phyloP scores from a whole-genome alignment of 2,113 vertebrate genomes.

The Propithecus coquereli region DNA sequence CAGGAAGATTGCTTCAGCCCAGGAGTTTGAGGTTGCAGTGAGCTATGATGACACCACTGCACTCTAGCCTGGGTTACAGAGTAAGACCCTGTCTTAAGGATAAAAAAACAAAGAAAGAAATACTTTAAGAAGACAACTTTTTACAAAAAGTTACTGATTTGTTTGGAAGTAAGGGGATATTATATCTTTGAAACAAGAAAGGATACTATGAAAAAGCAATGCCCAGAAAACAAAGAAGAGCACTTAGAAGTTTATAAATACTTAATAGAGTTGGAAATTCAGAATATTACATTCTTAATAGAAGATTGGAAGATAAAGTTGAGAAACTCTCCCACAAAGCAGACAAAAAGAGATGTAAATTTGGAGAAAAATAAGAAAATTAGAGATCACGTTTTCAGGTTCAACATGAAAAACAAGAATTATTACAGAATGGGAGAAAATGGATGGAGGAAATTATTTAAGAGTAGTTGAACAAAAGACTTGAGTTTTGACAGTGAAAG shows the following conservation, averaged over 20 bases:
- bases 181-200: slow-evolving; percentile 8
- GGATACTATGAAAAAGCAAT: background rate
- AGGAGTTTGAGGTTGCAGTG: no score
- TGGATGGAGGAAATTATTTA: background rate
- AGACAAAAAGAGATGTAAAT: background rate
- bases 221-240: background rate
- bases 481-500: background rate
- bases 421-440: background rate
- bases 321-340: background rate
- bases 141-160: background rate
- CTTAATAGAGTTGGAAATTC: background rate
- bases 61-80: no score
- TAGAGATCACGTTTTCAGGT: background rate
- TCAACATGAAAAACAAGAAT: background rate
- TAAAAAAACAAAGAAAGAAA: no score
- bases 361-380: background rate
- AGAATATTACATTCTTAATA: background rate
- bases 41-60: no score
- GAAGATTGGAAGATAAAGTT: background rate
- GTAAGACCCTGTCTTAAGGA: no score
- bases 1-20: no score
- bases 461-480: background rate
- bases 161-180: background rate
- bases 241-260: background rate
- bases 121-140: background rate